Conservation (phyloP, 2,888 invertebrate genomes). For the Drosophila tripunctata region DNA sequence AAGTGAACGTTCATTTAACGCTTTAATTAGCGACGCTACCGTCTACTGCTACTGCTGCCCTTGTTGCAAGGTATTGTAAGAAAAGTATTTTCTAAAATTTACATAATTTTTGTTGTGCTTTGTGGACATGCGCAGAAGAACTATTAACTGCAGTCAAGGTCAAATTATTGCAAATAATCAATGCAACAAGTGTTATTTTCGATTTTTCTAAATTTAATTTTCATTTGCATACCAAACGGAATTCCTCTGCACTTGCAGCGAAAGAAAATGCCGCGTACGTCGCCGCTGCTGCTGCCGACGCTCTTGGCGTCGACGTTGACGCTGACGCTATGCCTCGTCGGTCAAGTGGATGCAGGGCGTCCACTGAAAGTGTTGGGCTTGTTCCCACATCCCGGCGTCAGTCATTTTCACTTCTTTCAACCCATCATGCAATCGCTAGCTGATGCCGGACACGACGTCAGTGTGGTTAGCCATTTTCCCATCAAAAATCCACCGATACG, state of each 20-base stretch:
- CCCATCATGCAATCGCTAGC: conserved; percentile 85
- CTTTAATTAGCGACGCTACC: conserved; percentile 17
- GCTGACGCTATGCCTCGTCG: conserved; percentile 19
- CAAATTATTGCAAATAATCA: conserved; percentile 32
- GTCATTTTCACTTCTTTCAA: conserved; percentile 85
- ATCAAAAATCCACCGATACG: conserved; percentile 81
- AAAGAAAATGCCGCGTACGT: conserved; percentile 11
- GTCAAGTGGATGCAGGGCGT: conserved; percentile 47
- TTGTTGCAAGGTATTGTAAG: background rate
- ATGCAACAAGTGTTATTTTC: conserved; percentile 63
- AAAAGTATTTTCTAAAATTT: conserved; percentile 40
- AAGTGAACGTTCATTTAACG: background rate
- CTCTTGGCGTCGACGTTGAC: conserved; percentile 20
- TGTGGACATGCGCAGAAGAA: conserved; percentile 64
- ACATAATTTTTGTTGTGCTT: conserved; percentile 51
- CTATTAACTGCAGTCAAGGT: conserved; percentile 49
- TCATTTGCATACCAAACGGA: conserved; percentile 9
- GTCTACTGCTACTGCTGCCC: background rate
- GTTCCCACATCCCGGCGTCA: conserved; percentile 84
- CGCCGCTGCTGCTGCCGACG: conserved; percentile 16
- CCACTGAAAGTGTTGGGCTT: conserved; percentile 83
- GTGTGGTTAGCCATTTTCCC: conserved; percentile 85
- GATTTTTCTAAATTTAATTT: conserved; percentile 37
- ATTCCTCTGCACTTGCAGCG: background rate
- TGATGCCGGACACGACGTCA: conserved; percentile 85